Evolutionary conservation across 2,113 vertebrate species (phyloP).

Genomic region (Rhabdomys dilectus): DNA sequence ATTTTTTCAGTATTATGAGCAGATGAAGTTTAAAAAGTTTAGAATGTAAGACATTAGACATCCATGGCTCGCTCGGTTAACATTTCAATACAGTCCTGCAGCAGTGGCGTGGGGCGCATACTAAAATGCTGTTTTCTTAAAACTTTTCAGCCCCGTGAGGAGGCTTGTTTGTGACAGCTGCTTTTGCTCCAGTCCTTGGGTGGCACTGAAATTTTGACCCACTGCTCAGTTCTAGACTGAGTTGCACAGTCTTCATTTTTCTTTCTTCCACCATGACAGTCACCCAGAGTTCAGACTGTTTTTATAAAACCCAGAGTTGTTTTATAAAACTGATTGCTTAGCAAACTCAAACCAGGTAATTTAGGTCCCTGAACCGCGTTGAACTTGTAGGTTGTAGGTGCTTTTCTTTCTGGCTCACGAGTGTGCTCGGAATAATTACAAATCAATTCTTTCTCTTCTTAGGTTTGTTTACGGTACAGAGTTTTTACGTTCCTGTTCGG

Average conservation of each 20-base stretch:
- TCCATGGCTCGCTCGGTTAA: neutral
- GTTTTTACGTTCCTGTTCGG: neutral
- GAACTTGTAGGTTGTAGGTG: neutral
- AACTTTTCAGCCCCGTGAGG: neutral
- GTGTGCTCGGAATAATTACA: neutral
- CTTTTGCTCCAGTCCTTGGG: neutral
- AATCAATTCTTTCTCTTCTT: neutral
- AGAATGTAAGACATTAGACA: slow-evolving; percentile 8
- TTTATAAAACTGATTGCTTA: slow-evolving; percentile 4
- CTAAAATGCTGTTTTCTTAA: neutral
- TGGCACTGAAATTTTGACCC: neutral
- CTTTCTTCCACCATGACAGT: neutral
- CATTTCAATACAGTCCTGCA: neutral
- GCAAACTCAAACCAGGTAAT: neutral
- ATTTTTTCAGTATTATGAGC: neutral
- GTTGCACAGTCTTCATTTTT: neutral
- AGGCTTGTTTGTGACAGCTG: neutral
- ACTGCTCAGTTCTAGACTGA: neutral
- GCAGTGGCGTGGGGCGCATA: neutral
- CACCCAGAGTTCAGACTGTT: neutral
- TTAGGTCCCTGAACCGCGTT: neutral
- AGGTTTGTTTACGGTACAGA: neutral
- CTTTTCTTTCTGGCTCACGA: neutral
- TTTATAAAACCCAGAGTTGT: neutral
- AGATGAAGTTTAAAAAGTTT: slow-evolving; percentile 45